Base-by-base conservation (phyloP, 2,797 vertebrate species). In the Rhynchonycteris naso region DNA sequence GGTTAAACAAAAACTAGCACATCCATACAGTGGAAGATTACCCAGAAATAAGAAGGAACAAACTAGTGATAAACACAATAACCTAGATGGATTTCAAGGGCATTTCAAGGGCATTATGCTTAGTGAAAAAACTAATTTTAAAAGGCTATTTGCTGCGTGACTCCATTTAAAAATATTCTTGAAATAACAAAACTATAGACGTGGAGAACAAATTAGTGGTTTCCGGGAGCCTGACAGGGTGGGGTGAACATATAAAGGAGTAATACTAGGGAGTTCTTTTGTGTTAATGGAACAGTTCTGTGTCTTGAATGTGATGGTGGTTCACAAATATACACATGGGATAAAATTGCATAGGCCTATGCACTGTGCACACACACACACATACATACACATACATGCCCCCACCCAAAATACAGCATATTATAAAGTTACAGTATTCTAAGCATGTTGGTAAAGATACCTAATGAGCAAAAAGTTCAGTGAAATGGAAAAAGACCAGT, bases 161-260 rank as follows among this genome's bases (percentile, higher is more conserved):
- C 33, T 88, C 47, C n/a, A 88, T 65, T 83, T 82, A 91, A 83
- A 83, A 93, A 88, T n/a, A 65, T 91, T 83, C 78, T 72, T 30
- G 12, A 91, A 91, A 90, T 59, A 59, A 93, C 50, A 88, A 33
- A 93, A 76, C 21, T 78, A 71, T 47, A 83, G 71, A 78, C 6
- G 1, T 52, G n/a, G 76, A 87, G 30, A 58, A 72, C 56, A 88
- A 95, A 84, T 68, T 16, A 68, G 35, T 71, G 30, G 35, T 88
- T 83, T 50, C 61, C 66, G 83, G 72, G 43, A 75, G 18, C 75
- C 68, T 68, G 61, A 82, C 56, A 54, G 68, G 61, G 3, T 63
- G 1, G 54, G 18, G 4, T 50, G 16, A 65, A 35, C 59, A 79
- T 61, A 56, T 58, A 61, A 84, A 96, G 10, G 59, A 33, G 22